phyloP scores from a whole-genome alignment of 2,113 vertebrate species.

The Calyptomena viridis region DNA sequence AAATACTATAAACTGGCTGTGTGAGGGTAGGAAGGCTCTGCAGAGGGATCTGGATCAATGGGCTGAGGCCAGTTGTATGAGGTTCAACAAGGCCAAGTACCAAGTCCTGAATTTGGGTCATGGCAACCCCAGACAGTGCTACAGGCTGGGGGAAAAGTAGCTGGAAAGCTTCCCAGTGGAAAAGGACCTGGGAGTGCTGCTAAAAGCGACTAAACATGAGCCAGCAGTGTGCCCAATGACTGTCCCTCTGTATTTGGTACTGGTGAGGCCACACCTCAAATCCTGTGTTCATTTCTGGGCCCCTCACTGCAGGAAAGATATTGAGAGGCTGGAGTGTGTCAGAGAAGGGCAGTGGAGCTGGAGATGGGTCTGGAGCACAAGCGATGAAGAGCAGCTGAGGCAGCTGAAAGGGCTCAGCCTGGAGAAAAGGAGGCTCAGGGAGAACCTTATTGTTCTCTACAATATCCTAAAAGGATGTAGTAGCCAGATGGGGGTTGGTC shows the following conservation, averaged over 20 bases:
- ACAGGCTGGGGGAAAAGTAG: background rate
- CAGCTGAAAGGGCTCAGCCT: background rate
- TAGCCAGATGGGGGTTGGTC: background rate
- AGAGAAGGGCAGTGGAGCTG: background rate
- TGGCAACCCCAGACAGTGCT: background rate
- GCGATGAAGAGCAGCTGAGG: background rate
- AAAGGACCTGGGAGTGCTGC: background rate
- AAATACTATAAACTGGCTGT: background rate
- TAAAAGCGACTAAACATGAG: background rate
- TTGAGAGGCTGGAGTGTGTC: rapidly evolving
- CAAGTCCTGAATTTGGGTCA: background rate
- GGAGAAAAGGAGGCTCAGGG: background rate
- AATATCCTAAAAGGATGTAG: background rate
- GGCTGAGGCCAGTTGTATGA: background rate
- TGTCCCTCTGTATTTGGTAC: rapidly evolving
- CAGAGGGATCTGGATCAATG: background rate
- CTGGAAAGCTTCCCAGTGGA: background rate
- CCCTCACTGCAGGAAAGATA: background rate
- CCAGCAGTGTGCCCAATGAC: background rate
- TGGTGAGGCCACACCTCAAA: background rate
- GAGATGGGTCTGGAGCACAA: background rate
- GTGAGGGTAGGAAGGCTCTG: background rate
- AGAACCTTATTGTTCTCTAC: background rate
- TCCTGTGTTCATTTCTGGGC: background rate
- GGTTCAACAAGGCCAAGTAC: background rate